phyloP scores from a whole-genome alignment of 2,113 vertebrate genomes.

The Meles meles region DNA sequence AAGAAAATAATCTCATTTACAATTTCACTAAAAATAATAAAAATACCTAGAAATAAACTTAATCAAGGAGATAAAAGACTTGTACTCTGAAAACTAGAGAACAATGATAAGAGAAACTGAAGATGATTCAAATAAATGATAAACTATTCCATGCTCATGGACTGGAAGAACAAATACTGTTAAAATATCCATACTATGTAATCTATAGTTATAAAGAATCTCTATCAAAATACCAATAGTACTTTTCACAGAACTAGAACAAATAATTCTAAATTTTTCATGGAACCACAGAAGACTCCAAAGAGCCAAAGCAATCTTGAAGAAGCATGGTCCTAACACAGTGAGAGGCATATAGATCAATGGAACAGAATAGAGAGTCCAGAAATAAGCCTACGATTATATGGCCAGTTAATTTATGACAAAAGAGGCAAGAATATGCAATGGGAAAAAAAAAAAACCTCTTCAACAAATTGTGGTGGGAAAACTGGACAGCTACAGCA shows the following conservation, averaged over 20 bases:
- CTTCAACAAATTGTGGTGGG: not conserved
- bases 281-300: not conserved
- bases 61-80: not conserved
- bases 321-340: not conserved
- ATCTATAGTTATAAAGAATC: not conserved
- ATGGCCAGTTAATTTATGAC: not conserved
- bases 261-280: not conserved
- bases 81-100: not conserved
- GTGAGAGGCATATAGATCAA: not conserved
- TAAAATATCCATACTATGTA: not conserved
- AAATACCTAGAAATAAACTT: not conserved
- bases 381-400: not conserved
- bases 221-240: not conserved
- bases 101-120: not conserved
- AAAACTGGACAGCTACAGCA: not conserved
- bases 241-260: not conserved
- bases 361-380: not conserved
- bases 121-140: not conserved
- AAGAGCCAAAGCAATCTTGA: not conserved
- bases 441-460: not conserved
- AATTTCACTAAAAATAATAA: not conserved
- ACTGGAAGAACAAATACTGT: not conserved
- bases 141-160: not conserved
- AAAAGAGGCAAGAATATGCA: not conserved
- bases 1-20: not conserved